Conservation (phyloP, 2,888 invertebrate species). For the Adineta ricciae region DNA sequence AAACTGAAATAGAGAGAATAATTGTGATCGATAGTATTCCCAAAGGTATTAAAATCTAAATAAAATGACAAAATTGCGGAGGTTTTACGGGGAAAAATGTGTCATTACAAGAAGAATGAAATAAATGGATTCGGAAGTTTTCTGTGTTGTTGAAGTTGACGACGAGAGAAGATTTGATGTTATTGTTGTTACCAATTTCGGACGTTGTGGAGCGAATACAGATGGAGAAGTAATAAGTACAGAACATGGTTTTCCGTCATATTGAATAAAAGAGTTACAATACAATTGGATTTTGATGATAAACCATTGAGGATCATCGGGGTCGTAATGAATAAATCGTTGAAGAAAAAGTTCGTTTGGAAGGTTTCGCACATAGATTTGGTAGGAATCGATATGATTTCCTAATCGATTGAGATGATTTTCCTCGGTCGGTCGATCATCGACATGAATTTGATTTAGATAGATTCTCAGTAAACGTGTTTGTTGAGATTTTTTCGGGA, state of each 20-base stretch:
- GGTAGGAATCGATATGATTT: not conserved
- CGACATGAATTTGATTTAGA: not conserved
- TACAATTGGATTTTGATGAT: not conserved
- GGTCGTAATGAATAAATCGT: not conserved
- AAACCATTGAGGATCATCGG: not conserved
- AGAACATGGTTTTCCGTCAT: not conserved
- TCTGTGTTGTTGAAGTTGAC: not conserved
- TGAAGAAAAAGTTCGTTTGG: not conserved
- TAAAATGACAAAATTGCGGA: no score
- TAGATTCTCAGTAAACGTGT: not conserved
- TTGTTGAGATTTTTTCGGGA: not conserved
- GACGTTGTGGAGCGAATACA: not conserved
- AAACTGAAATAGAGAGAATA: not conserved
- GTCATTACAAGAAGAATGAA: not conserved
- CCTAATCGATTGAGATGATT: not conserved
- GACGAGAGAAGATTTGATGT: no score
- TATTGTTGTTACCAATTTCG: not conserved
- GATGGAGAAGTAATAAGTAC: not conserved
- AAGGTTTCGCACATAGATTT: not conserved
- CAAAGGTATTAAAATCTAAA: not conserved
- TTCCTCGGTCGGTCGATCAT: not conserved
- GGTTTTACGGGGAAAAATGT: no score
- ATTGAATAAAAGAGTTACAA: not conserved
- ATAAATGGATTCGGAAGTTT: not conserved
- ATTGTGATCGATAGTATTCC: not conserved